Evolutionary conservation across 2,888 invertebrate species (phyloP).

Genomic region (Alcis repandata): DNA sequence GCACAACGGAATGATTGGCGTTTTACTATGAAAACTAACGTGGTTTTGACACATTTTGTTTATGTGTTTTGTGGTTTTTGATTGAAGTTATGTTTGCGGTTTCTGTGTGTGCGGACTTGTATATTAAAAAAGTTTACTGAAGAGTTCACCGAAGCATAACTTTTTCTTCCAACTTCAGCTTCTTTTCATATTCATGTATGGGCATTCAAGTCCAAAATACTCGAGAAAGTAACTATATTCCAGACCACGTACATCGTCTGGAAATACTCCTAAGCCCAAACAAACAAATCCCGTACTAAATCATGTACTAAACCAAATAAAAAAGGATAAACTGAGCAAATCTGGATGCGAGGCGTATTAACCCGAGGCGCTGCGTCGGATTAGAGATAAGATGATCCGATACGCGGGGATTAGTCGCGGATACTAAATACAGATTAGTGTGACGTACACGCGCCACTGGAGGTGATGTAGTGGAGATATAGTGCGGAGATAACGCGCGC

Average conservation of each 20-base stretch:
- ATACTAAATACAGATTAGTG: conserved; percentile 62
- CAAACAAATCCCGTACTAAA: conserved; percentile 34
- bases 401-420: conserved; percentile 45
- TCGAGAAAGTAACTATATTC: neutral
- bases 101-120: too few species aligned
- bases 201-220: neutral
- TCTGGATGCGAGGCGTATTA: conserved; percentile 38
- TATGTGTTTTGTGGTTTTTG: too few species aligned
- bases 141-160: too few species aligned
- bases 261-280: conserved; percentile 17
- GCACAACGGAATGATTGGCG: too few species aligned
- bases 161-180: too few species aligned
- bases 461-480: conserved; percentile 35
- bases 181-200: too few species aligned
- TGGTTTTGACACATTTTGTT: too few species aligned
- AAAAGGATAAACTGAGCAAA: conserved; percentile 37
- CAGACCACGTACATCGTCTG: conserved; percentile 11
- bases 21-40: too few species aligned
- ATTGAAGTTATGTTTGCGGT: too few species aligned
- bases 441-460: conserved; percentile 49
- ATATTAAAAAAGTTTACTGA: too few species aligned
- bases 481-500: conserved; percentile 21
- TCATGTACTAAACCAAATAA: conserved; percentile 40
- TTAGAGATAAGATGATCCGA: conserved; percentile 45
- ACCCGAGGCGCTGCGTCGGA: conserved; percentile 37